Evolutionary conservation across 2,113 vertebrate species (phyloP), one percentile per base, ranked within the genome.

Genomic region (Notothenia rossii): DNA sequence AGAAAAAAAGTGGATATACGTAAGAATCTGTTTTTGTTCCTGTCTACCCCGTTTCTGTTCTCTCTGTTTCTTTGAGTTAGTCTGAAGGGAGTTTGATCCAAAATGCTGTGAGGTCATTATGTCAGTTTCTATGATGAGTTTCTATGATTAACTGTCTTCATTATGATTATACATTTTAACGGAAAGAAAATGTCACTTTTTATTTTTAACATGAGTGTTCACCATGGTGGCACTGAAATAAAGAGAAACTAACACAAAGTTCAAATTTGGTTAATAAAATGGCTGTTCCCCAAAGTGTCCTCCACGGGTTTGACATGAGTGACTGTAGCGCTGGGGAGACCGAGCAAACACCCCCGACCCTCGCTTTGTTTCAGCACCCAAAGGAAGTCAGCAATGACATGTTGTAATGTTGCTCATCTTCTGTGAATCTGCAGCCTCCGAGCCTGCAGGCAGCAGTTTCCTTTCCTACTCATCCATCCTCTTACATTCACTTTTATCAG

Each of bases 221-320:
- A 93, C 93, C 80, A 70, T 86, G 92, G 93, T 94, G 94, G 86
- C 93, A 94, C 93, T 92, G 89, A 80, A 95, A 92, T 94, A 95
- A 95, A 95, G 92, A 93, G 87, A 92, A 93, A 93, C 91, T 94
- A 94, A 93, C 94, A 94, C 91, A 91, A 91, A 90, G 88, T 93
- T 94, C 89, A 86, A 92, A 93, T 89, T 93, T 92, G 92, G 94
- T 92, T 89, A 95, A 95, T 95, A 95, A 95, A 95, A 93, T 93
- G 93, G 91, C 91, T 95, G 92, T 95, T 94, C 91, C 93, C 91
- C 91, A 93, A 93, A 79, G 72, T 87, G 80, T 90, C 77, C 87
- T 88, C 65, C 61, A 45, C 78, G 63, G 76, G 60, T 92, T 92
- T 93, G 91, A 82, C 89, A 73, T 93, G 91, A 86, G 59, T 93